phyloP scores from a whole-genome alignment of 2,113 vertebrate genomes.

The Campylomormyrus numenius region DNA sequence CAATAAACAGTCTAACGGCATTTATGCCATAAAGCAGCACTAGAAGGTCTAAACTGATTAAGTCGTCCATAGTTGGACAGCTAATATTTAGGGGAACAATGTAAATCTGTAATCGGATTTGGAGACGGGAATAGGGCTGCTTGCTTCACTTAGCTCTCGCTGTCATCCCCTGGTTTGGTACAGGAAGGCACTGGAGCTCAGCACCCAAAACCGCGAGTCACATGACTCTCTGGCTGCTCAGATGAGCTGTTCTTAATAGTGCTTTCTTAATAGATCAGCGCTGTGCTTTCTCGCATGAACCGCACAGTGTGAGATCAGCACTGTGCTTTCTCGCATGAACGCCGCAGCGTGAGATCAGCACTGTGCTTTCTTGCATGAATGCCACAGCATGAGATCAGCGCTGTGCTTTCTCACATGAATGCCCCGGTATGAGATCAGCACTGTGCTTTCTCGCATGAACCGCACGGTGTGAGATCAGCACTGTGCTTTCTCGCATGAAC shows the following conservation, averaged over 20 bases:
- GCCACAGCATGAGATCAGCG: fast-evolving
- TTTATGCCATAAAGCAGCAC: slow-evolving; percentile 54
- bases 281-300: not conserved
- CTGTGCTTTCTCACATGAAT: no score
- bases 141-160: not conserved
- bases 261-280: not conserved
- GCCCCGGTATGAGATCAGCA: no score
- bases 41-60: slow-evolving; percentile 59
- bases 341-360: not conserved
- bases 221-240: not conserved
- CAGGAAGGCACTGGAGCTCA: not conserved
- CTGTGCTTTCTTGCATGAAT: no score
- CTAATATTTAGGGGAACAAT: slow-evolving; percentile 37
- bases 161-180: not conserved
- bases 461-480: no score
- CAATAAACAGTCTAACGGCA: slow-evolving; percentile 53
- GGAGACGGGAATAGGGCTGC: not conserved
- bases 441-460: no score
- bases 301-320: not conserved
- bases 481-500: no score
- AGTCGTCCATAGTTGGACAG: slow-evolving; percentile 43
- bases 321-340: not conserved
- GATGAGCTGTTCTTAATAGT: not conserved
- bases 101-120: slow-evolving; percentile 6
- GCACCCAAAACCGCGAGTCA: not conserved